These are phyloP conservation scores for Apodemia duryi DNA, from an alignment of 2,888 invertebrate species.

Conservation along the genomic window DNA sequence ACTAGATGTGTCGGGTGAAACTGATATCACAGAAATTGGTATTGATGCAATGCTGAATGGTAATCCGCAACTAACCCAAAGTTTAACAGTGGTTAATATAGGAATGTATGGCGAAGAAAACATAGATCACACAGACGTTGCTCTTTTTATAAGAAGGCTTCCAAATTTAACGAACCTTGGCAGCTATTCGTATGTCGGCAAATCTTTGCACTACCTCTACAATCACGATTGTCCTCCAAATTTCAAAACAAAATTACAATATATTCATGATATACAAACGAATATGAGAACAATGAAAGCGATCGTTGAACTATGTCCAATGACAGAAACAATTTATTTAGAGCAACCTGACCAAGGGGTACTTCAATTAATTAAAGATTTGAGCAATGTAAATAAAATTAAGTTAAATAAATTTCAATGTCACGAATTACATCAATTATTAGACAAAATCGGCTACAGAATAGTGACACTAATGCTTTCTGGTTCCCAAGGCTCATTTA, in stretches of 20 bases:
- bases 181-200: slow-evolving; percentile 84
- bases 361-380: slow-evolving; percentile 66
- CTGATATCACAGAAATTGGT: slow-evolving; percentile 82
- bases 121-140: slow-evolving; percentile 82
- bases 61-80: slow-evolving; percentile 71
- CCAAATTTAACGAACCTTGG: slow-evolving; percentile 82
- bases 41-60: slow-evolving; percentile 78
- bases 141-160: slow-evolving; percentile 80
- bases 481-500: slow-evolving; percentile 77
- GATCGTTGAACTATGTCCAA: slow-evolving; percentile 80
- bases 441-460: slow-evolving; percentile 76
- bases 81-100: slow-evolving; percentile 81
- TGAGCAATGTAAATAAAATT: slow-evolving; percentile 72
- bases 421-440: slow-evolving; percentile 78
- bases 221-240: slow-evolving; percentile 72
- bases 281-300: slow-evolving; percentile 79
- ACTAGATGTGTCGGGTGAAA: slow-evolving; percentile 85
- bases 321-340: slow-evolving; percentile 82
- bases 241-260: slow-evolving; percentile 82
- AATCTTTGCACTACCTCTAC: slow-evolving; percentile 77
- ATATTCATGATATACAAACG: slow-evolving; percentile 83
- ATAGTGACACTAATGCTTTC: slow-evolving; percentile 79
- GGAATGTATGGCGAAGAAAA: slow-evolving; percentile 85
- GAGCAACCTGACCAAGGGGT: slow-evolving; percentile 81
- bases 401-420: slow-evolving; percentile 82